A percentile compares a stretch with the other conserved stretches of the same genome.
These are phyloP conservation scores for Drosophila fungiperda DNA, from an alignment of 2,888 invertebrate species.

Conservation along the genomic window DNA sequence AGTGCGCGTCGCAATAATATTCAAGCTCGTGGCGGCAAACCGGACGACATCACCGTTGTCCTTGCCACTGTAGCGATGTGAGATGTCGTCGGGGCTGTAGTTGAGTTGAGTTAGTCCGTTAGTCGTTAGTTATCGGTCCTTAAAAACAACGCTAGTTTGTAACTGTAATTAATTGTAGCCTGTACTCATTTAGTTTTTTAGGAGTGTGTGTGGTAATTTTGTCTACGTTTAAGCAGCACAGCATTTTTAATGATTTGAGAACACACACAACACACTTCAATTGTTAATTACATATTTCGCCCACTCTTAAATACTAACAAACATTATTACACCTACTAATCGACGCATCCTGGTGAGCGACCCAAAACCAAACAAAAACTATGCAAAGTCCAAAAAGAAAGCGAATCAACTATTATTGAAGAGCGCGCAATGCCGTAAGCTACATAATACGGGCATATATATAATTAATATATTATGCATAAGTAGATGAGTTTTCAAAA, in stretches of 20 bases:
- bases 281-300: constrained; percentile 57
- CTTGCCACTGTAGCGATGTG: constrained; percentile 95
- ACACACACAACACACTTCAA: constrained; percentile 39
- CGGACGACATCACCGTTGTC: constrained; percentile 99
- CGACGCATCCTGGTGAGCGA: constrained; percentile 72
- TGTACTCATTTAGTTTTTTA: constrained; percentile 69
- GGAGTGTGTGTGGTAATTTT: constrained; percentile 64
- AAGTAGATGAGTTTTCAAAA: constrained; percentile 56
- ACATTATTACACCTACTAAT: constrained; percentile 40
- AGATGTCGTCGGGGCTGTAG: constrained; percentile 24
- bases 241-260: constrained; percentile 64
- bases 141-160: constrained; percentile 45
- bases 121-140: constrained; percentile 31
- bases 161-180: constrained; percentile 64
- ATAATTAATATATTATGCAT: constrained; percentile 43
- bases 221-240: constrained; percentile 63
- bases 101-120: constrained; percentile 10
- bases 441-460: constrained; percentile 48
- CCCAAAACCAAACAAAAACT: constrained; percentile 6
- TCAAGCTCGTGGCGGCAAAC: constrained; percentile 97
- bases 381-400: constrained; percentile 50
- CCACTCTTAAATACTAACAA: constrained; percentile 14
- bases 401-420: constrained; percentile 27
- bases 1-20: constrained; percentile 97
- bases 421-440: constrained; percentile 59